Evolutionary conservation across 2,113 vertebrate genomes (phyloP), one percentile per base, ranked within the genome.

Genomic region (Noctilio leporinus): DNA sequence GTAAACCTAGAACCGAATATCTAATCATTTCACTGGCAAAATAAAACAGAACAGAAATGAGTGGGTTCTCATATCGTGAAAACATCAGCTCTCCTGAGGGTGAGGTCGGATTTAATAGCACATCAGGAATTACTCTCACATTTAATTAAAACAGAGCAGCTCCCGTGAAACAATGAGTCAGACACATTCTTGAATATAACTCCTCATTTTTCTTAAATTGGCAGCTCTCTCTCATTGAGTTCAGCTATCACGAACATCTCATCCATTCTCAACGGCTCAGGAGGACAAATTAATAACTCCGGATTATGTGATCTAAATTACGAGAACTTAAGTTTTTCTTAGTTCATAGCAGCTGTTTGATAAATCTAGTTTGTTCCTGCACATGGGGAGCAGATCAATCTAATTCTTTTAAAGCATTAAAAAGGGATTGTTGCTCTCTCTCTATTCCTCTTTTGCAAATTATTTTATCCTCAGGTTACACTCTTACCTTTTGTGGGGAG

Each of bases 401-500:
- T 84, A 97, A 93, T 96, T 77, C 73, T 96, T 96, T 93, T 80
- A 96, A 59, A 80, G 85, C n/a, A 83, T 91, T 96, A 97, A 97
- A 97, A 96, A 95, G 85, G 86, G 96, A 85, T 5, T 87, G 30
- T n/a, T 17, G 86, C 40, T n/a, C 24, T 81, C 83, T 92, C 35
- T 35, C 95, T 59, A 96, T 95, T 94, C 72, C 81, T 85, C 82
- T 94, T 97, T 94, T 87, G 85, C 82, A 93, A 86, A 96, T 93
- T 92, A 97, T 97, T 98, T 98, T 97, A 97, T 84, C 93, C 94
- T 95, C 38, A 94, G 51, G 49, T 65, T 86, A 30, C 64, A 33
- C 69, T 91, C 72, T 76, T 70, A 30, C 67, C 75, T 82, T 96
- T 84, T 95, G 70, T 59, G 43, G 57, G 94, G 26, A 78, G 78